Base-by-base conservation (phyloP, 1,140 invertebrate genomes). In the Trichomalopsis sarcophagae region DNA sequence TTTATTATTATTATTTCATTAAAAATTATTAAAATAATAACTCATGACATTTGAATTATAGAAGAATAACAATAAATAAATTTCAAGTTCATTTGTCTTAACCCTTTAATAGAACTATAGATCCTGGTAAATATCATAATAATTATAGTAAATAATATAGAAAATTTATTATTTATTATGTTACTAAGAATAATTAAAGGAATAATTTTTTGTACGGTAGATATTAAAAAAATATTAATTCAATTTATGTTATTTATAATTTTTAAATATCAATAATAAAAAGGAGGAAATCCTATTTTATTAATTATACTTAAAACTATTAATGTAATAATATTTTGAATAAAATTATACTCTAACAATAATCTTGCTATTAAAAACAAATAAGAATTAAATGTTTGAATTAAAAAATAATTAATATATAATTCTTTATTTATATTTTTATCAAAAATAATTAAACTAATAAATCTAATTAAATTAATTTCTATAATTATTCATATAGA, bases 31-130 rank as follows among this genome's bases (percentile, higher is more conserved):
- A 93, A 92, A 93, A 90, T 92, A 93, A 87, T 82, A 68, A 83
- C 66, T 84, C 33, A 81, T 91, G 89, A 81, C 82, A 88, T 82
- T 86, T 81, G 79, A 78, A 84, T 74, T n/a, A 85, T 84, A 1
- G 86, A 92, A 90, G 90, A 90, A 91, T 91, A 89, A 92, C 94
- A 94, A 93, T 94, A 93, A 94, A 95, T 95, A 94, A 95, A 91
- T 94, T 93, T 94, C 90, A 94, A 88, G 89, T 94, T 94, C 93
- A 84, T 94, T 90, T 86, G 78, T 88, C 91, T 94, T 94, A 94
- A 94, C 93, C 94, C 95, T 92, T 81, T 82, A 84, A 87, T 84
- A 87, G 79, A 86, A 80, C 78, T 14, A 13, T 13, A 87, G 0
- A 86, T 81, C 0, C 47, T 85, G 33, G 33, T 88, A 77, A 89